These are phyloP conservation scores for Gasterosteus aculeatus DNA, from an alignment of 2,113 vertebrate species.

Conservation along the genomic window DNA sequence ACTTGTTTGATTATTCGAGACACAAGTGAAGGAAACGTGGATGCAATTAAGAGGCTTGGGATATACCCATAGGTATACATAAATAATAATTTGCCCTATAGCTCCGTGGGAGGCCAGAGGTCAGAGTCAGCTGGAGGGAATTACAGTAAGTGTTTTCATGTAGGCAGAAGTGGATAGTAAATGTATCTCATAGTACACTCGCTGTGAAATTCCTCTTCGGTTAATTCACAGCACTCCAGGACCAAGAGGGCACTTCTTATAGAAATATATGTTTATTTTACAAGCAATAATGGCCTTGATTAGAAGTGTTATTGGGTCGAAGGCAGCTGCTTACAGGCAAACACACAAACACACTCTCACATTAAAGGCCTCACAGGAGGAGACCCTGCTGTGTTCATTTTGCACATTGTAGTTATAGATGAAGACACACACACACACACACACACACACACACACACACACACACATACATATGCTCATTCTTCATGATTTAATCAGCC, in stretches of 20 bases:
- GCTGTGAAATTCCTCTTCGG: slow-evolving; percentile 10
- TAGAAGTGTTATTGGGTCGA: slow-evolving; percentile 44
- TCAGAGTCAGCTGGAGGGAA: slow-evolving; percentile 6
- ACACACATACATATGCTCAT: background rate
- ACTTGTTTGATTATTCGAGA: too few relatives aligned
- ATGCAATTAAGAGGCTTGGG: too few relatives aligned
- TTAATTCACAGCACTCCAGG: slow-evolving; percentile 11
- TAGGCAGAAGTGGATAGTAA: background rate
- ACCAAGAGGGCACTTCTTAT: slow-evolving; percentile 36
- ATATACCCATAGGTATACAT: too few relatives aligned
- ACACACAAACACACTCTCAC: background rate
- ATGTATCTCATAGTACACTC: slow-evolving; percentile 13
- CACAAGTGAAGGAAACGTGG: too few relatives aligned
- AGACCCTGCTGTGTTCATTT: slow-evolving; percentile 4
- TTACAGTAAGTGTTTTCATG: background rate
- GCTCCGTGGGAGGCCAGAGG: background rate
- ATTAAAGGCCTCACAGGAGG: background rate
- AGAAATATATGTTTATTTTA: slow-evolving; percentile 54
- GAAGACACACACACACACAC: background rate
- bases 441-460: background rate
- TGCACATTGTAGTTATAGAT: background rate
- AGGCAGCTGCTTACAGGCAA: slow-evolving; percentile 34
- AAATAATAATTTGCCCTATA: background rate
- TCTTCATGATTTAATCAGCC: background rate
- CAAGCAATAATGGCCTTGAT: slow-evolving; percentile 55